A percentile compares a stretch with the other conserved stretches of the same genome.
phyloP scores from a whole-genome alignment of 2,888 invertebrate species.

The Schizaphis graminum region DNA sequence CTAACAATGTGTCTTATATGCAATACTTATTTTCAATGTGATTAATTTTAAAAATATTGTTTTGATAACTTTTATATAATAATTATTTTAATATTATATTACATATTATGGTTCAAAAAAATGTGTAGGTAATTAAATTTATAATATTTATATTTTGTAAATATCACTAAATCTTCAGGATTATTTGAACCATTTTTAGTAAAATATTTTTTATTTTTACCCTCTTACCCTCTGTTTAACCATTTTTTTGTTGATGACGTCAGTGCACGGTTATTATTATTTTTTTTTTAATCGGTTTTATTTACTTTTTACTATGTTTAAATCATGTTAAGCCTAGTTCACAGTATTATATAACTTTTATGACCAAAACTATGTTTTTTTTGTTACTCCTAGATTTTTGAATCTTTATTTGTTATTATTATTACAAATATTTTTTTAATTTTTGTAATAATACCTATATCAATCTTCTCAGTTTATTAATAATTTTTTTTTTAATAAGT shows the following conservation, averaged over 20 bases:
- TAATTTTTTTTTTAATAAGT: slow-evolving; percentile 26
- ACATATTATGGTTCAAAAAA: background rate
- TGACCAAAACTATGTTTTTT: slow-evolving; percentile 55
- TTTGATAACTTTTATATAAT: slow-evolving; percentile 57
- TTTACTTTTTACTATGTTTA: slow-evolving; percentile 29
- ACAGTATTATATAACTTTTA: slow-evolving; percentile 61
- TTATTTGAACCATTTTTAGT: slow-evolving; percentile 30
- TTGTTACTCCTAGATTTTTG: slow-evolving; percentile 60
- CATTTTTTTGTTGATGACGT: background rate
- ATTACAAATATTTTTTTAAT: slow-evolving; percentile 32
- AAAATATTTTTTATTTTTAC: slow-evolving; percentile 32
- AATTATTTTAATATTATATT: slow-evolving; percentile 13
- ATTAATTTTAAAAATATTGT: slow-evolving; percentile 46
- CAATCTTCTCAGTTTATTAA: slow-evolving; percentile 44
- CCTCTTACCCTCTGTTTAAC: background rate
- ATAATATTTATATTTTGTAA: background rate
- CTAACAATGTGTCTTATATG: slow-evolving; percentile 50
- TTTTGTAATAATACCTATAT: slow-evolving; percentile 44
- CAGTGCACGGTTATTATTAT: slow-evolving; percentile 15
- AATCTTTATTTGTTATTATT: slow-evolving; percentile 53
- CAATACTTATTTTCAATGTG: slow-evolving; percentile 51
- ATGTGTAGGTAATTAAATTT: background rate
- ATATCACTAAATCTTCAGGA: background rate
- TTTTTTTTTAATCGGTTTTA: slow-evolving; percentile 31
- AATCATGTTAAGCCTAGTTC: slow-evolving; percentile 44